These are phyloP conservation scores for Irena cyanogastra DNA, from an alignment of 2,113 vertebrate genomes.

Conservation along the genomic window DNA sequence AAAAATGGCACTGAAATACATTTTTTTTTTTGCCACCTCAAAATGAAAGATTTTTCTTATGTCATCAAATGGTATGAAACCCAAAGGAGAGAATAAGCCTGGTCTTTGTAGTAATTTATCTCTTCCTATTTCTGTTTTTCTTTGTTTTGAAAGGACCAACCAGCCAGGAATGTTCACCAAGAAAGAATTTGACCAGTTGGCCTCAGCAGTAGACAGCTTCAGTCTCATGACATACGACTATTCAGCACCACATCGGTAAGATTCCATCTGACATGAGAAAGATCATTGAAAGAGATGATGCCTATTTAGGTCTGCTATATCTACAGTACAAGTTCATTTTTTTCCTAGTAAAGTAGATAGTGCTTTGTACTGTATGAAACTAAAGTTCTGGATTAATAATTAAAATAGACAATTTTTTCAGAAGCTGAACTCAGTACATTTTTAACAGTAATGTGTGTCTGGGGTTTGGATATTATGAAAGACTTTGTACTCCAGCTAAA, in stretches of 20 bases:
- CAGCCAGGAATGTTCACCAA: slow-evolving; percentile 87
- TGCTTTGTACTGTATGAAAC: neutral
- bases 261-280: neutral
- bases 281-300: neutral
- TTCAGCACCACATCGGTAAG: slow-evolving; percentile 84
- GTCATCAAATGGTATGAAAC: neutral
- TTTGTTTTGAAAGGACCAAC: slow-evolving; percentile 71
- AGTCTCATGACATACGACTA: slow-evolving; percentile 98
- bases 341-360: neutral
- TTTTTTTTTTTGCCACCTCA: neutral
- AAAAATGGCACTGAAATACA: neutral
- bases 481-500: neutral
- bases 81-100: neutral
- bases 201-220: slow-evolving; percentile 84
- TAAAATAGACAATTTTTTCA: neutral
- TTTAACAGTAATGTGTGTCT: neutral
- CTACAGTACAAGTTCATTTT: neutral
- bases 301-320: neutral
- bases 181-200: slow-evolving; percentile 88
- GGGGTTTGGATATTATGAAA: neutral
- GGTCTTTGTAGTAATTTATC: neutral
- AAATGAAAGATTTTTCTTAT: neutral
- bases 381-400: neutral
- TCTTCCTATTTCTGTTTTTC: neutral
- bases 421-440: neutral